Evolutionary conservation across 2,888 invertebrate genomes (phyloP).

Genomic region (Sinopyrophorus schimmeli): DNA sequence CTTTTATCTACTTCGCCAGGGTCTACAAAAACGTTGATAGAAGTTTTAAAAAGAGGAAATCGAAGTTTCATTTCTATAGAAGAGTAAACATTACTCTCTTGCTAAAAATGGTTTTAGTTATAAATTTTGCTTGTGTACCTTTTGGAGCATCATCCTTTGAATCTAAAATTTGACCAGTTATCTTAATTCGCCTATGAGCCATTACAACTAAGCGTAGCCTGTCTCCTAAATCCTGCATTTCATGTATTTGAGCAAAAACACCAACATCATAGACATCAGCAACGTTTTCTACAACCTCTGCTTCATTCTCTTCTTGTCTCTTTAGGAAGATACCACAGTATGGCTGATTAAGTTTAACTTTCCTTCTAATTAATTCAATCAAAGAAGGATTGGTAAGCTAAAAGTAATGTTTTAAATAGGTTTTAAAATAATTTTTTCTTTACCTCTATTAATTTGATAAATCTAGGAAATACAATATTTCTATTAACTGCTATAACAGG

Average conservation of each 20-base stretch:
- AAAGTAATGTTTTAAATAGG: constrained; percentile 37
- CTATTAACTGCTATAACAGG: constrained; percentile 93
- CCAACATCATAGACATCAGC: constrained; percentile 89
- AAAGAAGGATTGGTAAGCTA: constrained; percentile 84
- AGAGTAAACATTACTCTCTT: background rate
- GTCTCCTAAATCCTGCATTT: constrained; percentile 94
- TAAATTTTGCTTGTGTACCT: no score
- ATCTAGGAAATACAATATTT: constrained; percentile 96
- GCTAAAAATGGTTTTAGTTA: background rate
- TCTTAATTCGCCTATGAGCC: constrained; percentile 87
- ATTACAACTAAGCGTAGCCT: constrained; percentile 89
- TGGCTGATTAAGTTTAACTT: constrained; percentile 94
- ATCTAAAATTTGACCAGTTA: constrained; percentile 78
- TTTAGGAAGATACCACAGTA: constrained; percentile 97
- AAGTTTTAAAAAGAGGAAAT: constrained; percentile 81
- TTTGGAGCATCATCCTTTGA: constrained; percentile 63
- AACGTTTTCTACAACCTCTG: constrained; percentile 80
- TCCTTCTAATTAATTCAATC: constrained; percentile 87
- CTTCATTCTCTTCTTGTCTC: constrained; percentile 84
- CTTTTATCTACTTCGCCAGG: constrained; percentile 66
- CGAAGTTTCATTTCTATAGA: constrained; percentile 73
- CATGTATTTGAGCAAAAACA: constrained; percentile 97
- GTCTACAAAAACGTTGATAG: constrained; percentile 81
- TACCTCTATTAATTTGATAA: constrained; percentile 96
- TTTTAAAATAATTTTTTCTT: constrained; percentile 21